A percentile compares a stretch with the other conserved stretches of the same genome.
These are phyloP conservation scores for Neoaliturus tenellus DNA, from an alignment of 2,888 invertebrate species.

Conservation along the genomic window DNA sequence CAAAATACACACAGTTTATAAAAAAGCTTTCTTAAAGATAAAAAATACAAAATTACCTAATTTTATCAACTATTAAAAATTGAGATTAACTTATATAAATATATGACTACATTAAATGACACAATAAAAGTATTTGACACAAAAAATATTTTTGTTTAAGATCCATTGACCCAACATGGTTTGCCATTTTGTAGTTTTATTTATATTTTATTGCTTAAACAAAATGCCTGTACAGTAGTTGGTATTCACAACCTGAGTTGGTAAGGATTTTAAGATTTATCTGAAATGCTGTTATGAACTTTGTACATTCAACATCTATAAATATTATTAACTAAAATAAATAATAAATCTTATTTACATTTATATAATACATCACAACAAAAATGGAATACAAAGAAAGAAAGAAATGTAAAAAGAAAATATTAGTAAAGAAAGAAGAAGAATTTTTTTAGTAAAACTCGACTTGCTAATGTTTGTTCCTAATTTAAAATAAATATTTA, in stretches of 20 bases:
- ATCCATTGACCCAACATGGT: no score
- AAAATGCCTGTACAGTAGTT: no score
- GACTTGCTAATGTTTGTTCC: background rate
- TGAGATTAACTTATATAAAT: background rate
- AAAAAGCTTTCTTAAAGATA: background rate
- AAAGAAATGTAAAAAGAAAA: background rate
- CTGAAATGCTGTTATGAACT: background rate
- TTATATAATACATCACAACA: constrained; percentile 32
- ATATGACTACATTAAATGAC: background rate
- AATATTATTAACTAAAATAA: constrained; percentile 3
- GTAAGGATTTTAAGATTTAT: no score
- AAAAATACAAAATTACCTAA: background rate
- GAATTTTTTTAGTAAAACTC: no score
- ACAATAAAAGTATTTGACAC: no score
- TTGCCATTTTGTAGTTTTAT: no score
- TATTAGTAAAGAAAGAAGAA: background rate
- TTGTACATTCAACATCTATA: background rate
- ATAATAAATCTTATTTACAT: constrained; percentile 16
- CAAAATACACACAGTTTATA: background rate
- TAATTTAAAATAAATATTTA: background rate
- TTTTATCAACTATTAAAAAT: background rate
- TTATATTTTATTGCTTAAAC: no score
- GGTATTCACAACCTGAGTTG: no score
- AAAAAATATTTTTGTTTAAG: no score
- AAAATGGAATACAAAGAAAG: background rate